Conservation (phyloP, 1,140 invertebrate species). For the Nephila pilipes region DNA sequence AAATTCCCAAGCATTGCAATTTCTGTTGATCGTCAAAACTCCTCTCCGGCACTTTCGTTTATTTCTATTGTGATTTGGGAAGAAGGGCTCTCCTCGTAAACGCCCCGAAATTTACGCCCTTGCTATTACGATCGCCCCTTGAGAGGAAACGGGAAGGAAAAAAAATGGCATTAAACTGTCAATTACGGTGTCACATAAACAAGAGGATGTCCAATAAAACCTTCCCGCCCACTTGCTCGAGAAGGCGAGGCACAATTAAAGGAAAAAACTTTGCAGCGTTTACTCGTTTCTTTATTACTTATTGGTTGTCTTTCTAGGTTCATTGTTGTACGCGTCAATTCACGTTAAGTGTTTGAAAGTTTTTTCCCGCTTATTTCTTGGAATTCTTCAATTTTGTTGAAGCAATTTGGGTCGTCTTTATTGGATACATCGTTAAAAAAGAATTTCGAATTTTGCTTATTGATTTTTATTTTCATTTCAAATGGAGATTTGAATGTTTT, state of each 20-base stretch:
- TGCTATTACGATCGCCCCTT: slow-evolving; percentile 21
- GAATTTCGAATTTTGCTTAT: background rate
- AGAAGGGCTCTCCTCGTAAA: slow-evolving; percentile 13
- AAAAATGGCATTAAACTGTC: slow-evolving; percentile 65
- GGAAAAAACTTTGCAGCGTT: background rate
- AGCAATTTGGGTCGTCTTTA: background rate
- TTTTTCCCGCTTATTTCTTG: background rate
- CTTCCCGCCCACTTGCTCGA: background rate
- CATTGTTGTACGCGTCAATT: slow-evolving; percentile 17
- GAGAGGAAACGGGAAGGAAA: background rate
- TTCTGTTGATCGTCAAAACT: background rate
- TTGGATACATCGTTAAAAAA: background rate
- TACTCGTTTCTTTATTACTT: slow-evolving; percentile 14
- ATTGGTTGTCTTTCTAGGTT: background rate
- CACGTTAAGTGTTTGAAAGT: background rate
- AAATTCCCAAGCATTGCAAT: background rate
- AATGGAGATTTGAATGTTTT: background rate
- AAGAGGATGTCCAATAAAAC: slow-evolving; percentile 63
- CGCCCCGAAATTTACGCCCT: slow-evolving; percentile 6
- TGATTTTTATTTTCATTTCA: background rate
- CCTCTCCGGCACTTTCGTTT: background rate
- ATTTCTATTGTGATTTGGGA: slow-evolving; percentile 1
- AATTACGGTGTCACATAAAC: slow-evolving; percentile 66
- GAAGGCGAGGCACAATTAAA: slow-evolving; percentile 36
- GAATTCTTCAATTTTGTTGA: background rate